phyloP scores from a whole-genome alignment of 2,888 invertebrate genomes.

The Pseudanteris insignis region DNA sequence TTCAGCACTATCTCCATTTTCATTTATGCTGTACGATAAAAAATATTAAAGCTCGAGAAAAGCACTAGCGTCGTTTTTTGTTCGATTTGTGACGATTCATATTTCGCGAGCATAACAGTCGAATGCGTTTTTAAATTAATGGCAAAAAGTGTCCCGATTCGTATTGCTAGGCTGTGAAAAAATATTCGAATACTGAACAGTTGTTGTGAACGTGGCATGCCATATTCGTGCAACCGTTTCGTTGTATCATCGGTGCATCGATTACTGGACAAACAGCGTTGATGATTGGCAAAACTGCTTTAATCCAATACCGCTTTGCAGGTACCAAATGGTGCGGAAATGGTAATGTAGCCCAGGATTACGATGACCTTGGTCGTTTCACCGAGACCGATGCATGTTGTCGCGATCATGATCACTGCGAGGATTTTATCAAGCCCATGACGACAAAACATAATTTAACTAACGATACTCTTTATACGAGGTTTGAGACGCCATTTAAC shows the following conservation, averaged over 20 bases:
- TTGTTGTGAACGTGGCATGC: no score
- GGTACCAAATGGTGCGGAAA: slow-evolving; percentile 62
- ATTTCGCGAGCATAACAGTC: no score
- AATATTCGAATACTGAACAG: no score
- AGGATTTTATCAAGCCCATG: slow-evolving; percentile 54
- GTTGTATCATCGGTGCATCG: slow-evolving; percentile 1
- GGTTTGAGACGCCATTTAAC: slow-evolving; percentile 47
- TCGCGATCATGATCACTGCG: slow-evolving; percentile 58
- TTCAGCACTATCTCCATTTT: no score
- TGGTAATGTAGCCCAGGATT: slow-evolving; percentile 54
- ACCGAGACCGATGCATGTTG: slow-evolving; percentile 59
- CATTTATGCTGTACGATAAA: no score
- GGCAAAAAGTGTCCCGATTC: no score
- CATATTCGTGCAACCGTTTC: slow-evolving; percentile 8
- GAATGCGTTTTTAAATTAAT: no score
- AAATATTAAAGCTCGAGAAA: no score
- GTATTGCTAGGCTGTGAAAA: no score
- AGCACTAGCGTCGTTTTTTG: no score
- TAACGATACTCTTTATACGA: slow-evolving; percentile 56
- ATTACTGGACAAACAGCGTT: slow-evolving; percentile 8
- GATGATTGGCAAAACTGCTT: slow-evolving; percentile 20
- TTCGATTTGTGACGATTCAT: no score
- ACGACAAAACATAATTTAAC: slow-evolving; percentile 53
- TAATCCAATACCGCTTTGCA: slow-evolving; percentile 39
- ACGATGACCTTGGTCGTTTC: slow-evolving; percentile 54